These are phyloP conservation scores for Sphinx pinastri DNA, from an alignment of 2,888 invertebrate species.

Conservation along the genomic window DNA sequence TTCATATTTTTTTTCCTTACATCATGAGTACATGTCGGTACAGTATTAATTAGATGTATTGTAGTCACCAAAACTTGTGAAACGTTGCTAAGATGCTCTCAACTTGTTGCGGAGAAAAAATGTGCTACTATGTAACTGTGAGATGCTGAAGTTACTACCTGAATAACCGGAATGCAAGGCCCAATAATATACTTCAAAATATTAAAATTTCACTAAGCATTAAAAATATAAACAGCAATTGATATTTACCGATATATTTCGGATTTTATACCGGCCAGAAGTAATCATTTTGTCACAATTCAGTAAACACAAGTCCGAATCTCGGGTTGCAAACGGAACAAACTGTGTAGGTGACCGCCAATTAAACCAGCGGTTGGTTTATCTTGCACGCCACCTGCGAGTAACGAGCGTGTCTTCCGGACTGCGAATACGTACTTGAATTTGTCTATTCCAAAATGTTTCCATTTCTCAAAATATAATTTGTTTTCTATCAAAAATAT, in stretches of 20 bases:
- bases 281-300: background rate
- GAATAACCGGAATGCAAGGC: too few species aligned
- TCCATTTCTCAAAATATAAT: background rate
- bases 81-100: too few species aligned
- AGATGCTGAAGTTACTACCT: too few species aligned
- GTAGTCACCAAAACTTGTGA: too few species aligned
- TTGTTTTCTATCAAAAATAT: background rate
- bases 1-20: too few species aligned
- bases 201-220: too few species aligned
- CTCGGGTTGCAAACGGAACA: conserved; percentile 32
- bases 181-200: too few species aligned
- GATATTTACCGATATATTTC: background rate
- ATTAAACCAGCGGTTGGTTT: conserved; percentile 61
- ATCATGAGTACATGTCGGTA: too few species aligned
- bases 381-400: conserved; percentile 59
- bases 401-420: conserved; percentile 60
- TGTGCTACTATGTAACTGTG: too few species aligned
- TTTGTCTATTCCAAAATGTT: conserved; percentile 31
- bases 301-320: background rate
- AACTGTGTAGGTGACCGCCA: conserved; percentile 59
- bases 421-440: conserved; percentile 35
- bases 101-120: too few species aligned
- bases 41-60: too few species aligned
- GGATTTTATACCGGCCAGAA: too few species aligned
- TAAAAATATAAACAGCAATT: background rate